phyloP scores from a whole-genome alignment of 2,113 vertebrate genomes.

The Edolisoma coerulescens region DNA sequence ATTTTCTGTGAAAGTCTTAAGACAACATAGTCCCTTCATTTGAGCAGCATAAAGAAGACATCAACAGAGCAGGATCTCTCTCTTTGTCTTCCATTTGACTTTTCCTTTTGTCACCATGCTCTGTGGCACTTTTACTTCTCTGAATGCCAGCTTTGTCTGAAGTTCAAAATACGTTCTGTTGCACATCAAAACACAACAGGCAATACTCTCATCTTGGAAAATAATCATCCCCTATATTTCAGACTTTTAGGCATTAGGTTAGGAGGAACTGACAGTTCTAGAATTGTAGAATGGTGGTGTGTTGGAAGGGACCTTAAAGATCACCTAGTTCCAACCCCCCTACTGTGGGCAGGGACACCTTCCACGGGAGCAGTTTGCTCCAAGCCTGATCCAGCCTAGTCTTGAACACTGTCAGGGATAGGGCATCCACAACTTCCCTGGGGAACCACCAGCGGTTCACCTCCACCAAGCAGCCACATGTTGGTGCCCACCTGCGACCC shows the following conservation, averaged over 20 bases:
- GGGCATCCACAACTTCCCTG: background rate
- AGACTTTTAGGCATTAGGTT: background rate
- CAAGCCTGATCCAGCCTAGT: background rate
- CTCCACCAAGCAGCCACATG: background rate
- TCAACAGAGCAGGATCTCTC: background rate
- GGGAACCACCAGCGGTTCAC: accelerated
- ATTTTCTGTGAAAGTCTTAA: background rate
- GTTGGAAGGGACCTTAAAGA: background rate
- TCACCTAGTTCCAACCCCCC: background rate
- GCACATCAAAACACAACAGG: background rate
- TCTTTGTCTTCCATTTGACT: background rate
- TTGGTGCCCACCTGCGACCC: accelerated
- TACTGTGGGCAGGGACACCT: background rate
- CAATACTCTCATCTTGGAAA: background rate
- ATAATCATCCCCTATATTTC: background rate
- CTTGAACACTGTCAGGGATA: background rate
- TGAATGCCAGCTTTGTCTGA: background rate
- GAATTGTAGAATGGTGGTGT: background rate
- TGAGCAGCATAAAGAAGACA: background rate
- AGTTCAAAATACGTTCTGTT: background rate
- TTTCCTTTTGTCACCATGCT: background rate
- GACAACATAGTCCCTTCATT: background rate
- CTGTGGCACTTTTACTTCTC: background rate
- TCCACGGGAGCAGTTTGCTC: background rate
- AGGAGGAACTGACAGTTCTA: background rate